phyloP scores from a whole-genome alignment of 2,113 vertebrate genomes.

The Opisthocomus hoazin region DNA sequence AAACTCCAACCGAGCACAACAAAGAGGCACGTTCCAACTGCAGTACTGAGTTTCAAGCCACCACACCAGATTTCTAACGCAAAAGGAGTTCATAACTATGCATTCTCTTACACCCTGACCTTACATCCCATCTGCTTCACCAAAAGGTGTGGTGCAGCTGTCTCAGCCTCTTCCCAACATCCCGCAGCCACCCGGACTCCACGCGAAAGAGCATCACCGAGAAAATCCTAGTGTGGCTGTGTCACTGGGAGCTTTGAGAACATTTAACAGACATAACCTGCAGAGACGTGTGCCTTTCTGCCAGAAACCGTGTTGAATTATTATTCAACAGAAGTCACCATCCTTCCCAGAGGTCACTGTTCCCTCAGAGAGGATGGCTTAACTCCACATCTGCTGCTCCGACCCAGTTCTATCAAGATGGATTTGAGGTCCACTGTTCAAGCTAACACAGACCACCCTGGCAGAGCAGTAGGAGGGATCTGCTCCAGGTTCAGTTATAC shows the following conservation, averaged over 20 bases:
- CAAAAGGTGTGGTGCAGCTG: neutral
- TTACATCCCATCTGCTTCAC: neutral
- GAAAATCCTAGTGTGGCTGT: neutral
- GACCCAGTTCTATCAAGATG: neutral
- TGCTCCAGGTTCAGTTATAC: neutral
- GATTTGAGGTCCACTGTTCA: neutral
- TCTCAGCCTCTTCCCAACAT: neutral
- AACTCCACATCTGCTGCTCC: neutral
- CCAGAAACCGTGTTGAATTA: neutral
- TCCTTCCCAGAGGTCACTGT: neutral
- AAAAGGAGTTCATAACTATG: neutral
- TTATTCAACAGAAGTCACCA: neutral
- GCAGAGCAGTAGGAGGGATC: neutral
- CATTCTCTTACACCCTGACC: neutral
- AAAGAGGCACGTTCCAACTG: neutral
- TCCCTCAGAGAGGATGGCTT: neutral
- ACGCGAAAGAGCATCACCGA: neutral
- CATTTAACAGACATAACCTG: neutral
- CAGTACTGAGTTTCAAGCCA: neutral
- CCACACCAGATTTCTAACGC: neutral
- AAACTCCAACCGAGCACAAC: neutral
- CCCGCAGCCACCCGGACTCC: neutral
- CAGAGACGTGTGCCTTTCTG: accelerated
- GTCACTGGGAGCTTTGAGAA: neutral
- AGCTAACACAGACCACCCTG: neutral